Evolutionary conservation across 2,888 invertebrate genomes (phyloP).

Genomic region (Meandrusa payeni): DNA sequence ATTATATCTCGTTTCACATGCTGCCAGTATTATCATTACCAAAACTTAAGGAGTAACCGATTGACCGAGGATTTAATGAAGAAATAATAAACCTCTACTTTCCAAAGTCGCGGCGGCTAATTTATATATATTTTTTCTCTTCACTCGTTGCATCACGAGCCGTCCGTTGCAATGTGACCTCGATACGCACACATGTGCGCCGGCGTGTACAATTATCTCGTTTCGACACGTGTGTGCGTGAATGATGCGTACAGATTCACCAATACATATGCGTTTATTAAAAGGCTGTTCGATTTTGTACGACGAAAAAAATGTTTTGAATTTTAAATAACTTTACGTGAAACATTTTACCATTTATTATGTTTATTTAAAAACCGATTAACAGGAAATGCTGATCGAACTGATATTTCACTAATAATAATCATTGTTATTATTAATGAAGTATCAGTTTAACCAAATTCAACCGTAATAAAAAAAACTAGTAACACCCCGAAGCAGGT

Average conservation of each 20-base stretch:
- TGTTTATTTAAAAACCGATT: no score
- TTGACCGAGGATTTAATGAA: conserved; percentile 30
- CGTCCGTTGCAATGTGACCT: conserved; percentile 63
- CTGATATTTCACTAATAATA: no score
- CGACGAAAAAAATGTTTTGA: conserved; percentile 30
- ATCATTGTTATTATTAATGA: no score
- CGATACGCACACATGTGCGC: conserved; percentile 54
- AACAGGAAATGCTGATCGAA: no score
- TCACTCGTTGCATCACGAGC: conserved; percentile 50
- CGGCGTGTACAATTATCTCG: conserved; percentile 1
- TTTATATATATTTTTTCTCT: conserved; percentile 37
- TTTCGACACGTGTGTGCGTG: conserved; percentile 35
- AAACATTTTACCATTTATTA: no score
- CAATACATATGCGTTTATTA: conserved; percentile 40
- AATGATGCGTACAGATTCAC: conserved; percentile 43
- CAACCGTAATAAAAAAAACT: no score
- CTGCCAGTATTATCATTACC: conserved; percentile 12
- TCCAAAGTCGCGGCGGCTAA: conserved; percentile 46
- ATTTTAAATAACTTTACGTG: no score
- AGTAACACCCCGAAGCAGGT: no score
- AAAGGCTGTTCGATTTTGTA: conserved; percentile 50
- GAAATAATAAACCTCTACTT: conserved; percentile 34
- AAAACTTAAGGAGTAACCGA: conserved; percentile 25
- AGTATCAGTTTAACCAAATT: no score
- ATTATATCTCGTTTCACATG: no score